Evolutionary conservation across 2,888 invertebrate genomes (phyloP).

Genomic region (Xestia c-nigrum): DNA sequence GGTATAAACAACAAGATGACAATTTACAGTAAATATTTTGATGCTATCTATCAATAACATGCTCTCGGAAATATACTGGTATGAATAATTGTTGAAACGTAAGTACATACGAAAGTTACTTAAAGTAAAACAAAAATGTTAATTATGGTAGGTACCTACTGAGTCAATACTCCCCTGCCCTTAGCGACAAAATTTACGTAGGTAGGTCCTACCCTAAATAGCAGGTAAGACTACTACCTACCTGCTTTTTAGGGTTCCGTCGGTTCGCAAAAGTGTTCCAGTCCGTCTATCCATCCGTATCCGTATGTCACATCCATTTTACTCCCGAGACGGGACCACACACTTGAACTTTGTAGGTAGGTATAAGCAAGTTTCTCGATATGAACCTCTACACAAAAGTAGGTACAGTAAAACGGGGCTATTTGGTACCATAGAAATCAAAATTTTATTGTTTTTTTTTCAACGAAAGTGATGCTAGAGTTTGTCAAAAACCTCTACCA

Average conservation of each 20-base stretch:
- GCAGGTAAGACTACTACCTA: background rate
- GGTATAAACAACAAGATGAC: constrained; percentile 31
- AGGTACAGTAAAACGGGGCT: no score
- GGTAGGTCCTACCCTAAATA: no score
- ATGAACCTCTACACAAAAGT: no score
- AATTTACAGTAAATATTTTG: constrained; percentile 30
- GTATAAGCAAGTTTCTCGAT: no score
- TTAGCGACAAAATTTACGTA: background rate
- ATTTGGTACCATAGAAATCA: no score
- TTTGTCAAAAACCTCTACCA: no score
- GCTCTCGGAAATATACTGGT: constrained; percentile 24
- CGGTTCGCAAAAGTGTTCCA: background rate
- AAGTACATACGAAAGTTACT: background rate
- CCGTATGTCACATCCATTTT: background rate
- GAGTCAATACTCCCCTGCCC: background rate
- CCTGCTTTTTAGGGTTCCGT: background rate
- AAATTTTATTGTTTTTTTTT: no score
- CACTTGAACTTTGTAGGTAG: background rate
- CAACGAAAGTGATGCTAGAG: no score
- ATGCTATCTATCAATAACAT: constrained; percentile 27
- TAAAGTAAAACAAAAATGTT: background rate
- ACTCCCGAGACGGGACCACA: background rate
- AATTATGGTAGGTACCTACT: background rate
- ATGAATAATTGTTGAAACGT: constrained; percentile 1
- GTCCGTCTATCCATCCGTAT: background rate